A percentile compares a stretch with the other conserved stretches of the same genome.
These are phyloP conservation scores for Drosophila pseudotalamancana DNA, from an alignment of 2,888 invertebrate species.

Conservation along the genomic window DNA sequence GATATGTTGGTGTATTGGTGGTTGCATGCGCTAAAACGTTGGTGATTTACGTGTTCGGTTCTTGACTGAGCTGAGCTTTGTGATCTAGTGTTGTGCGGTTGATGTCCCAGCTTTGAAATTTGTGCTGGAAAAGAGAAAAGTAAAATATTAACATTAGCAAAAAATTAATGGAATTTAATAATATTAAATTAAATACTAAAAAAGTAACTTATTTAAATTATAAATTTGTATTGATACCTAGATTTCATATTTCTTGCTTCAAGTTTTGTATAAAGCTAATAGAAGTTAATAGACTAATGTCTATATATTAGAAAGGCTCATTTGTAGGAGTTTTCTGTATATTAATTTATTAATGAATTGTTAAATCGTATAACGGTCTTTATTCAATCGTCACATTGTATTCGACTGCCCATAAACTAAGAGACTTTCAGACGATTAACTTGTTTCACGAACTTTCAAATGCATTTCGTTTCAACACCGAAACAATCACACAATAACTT, in stretches of 20 bases:
- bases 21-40: conserved; percentile 16
- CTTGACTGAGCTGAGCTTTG: conserved; percentile 24
- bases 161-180: not conserved
- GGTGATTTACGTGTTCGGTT: conserved; percentile 21
- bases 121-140: conserved; percentile 21
- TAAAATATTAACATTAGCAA: no score
- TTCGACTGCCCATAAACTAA: conserved; percentile 33
- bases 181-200: not conserved
- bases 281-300: not conserved
- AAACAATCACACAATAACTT: conserved; percentile 58
- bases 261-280: no score
- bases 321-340: not conserved
- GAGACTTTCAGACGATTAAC: conserved; percentile 64
- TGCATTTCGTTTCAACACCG: conserved; percentile 57
- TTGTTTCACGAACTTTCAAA: conserved; percentile 73
- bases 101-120: conserved; percentile 24
- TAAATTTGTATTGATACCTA: no score
- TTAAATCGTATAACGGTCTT: conserved; percentile 1
- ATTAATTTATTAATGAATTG: not conserved
- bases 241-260: no score
- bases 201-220: not conserved
- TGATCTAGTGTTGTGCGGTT: conserved; percentile 40
- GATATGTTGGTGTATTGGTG: not conserved
- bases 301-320: no score
- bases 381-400: conserved; percentile 34